Conservation (phyloP, 2,888 invertebrate genomes). For the Subacronicta megacephala region DNA sequence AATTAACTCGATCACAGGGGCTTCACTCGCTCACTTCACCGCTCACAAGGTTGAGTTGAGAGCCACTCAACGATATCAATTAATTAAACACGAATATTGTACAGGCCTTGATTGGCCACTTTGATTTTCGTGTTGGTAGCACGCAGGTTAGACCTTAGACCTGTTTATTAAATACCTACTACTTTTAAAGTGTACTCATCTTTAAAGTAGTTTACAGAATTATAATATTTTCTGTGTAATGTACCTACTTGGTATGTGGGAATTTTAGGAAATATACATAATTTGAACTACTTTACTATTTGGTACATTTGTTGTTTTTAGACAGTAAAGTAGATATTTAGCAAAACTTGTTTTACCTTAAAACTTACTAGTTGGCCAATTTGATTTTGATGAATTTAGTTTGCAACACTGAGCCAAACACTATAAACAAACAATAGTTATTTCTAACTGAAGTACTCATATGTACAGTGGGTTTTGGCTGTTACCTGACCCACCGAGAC, state of each 20-base stretch:
- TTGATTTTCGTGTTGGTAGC: too few species aligned
- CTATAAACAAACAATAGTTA: conserved; percentile 19
- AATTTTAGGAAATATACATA: too few species aligned
- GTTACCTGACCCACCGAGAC: too few species aligned
- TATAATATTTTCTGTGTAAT: too few species aligned
- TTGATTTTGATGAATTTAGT: conserved; percentile 21
- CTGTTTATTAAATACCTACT: too few species aligned
- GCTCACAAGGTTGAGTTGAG: conserved; percentile 2
- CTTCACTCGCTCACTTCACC: conserved; percentile 8
- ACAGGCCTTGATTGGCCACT: neutral
- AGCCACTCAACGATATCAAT: conserved; percentile 14
- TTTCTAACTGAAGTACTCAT: conserved; percentile 10
- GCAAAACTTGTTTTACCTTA: conserved; percentile 9
- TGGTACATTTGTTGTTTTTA: too few species aligned
- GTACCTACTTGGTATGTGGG: too few species aligned
- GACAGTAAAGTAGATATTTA: conserved; percentile 15
- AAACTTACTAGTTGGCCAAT: conserved; percentile 24
- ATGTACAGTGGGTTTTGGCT: too few species aligned
- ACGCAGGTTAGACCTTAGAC: too few species aligned
- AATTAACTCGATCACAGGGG: conserved; percentile 22
- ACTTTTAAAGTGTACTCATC: too few species aligned
- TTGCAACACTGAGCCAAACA: conserved; percentile 7
- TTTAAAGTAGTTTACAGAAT: too few species aligned
- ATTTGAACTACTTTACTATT: too few species aligned
- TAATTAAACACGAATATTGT: conserved; percentile 7